Base-by-base conservation (phyloP, 2,797 vertebrate genomes). In the Tokudaia tokunoshimensis region DNA sequence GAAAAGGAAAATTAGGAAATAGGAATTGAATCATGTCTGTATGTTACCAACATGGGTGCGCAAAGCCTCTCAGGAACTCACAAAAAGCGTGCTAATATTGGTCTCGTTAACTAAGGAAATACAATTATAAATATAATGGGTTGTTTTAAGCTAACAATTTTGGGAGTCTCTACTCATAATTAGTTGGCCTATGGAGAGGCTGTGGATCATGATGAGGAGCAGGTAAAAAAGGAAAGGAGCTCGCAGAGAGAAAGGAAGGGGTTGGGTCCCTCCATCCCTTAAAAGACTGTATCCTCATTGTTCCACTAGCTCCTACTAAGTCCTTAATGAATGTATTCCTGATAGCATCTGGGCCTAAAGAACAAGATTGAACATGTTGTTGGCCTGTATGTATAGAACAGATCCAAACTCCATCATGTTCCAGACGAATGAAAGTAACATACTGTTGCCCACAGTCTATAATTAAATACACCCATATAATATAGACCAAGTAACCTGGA, bases 1-100 rank as follows among this genome's bases (percentile, higher is more conserved):
- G 57, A 85, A 93, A 76, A 34, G 4, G 37, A 59, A 4, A 88
- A 55, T 37, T 74, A 92, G 72, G 79, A 92, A 76, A n/a, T 19
- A 65, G 37, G 4, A 78, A 63, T 57, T 55, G 11, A 29, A 34
- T 50, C 47, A 75, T 57, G 1, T 26, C 29, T 91, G 26, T 89
- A 37, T 79, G 17, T 84, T 52, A 81, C 15, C 34, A 19, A 70
- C 26, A 44, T 55, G 6, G 9, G 1, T 88, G 1, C 13, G n/a
- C 75, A 26, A 5, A 1, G 41, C 13, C 24, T 26, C 76, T 3
- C 22, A 55, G 31, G 31, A 47, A 82, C 29, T 93, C 59, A 44
- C 59, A 19, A 74, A 83, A 83, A 72, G 0, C 17, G 75, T 88
- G 19, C 14, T 63, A 19, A 31, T 61, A 50, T 76, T 72, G 34